Conservation (phyloP, 2,888 invertebrate species). For the Molanna angustata region DNA sequence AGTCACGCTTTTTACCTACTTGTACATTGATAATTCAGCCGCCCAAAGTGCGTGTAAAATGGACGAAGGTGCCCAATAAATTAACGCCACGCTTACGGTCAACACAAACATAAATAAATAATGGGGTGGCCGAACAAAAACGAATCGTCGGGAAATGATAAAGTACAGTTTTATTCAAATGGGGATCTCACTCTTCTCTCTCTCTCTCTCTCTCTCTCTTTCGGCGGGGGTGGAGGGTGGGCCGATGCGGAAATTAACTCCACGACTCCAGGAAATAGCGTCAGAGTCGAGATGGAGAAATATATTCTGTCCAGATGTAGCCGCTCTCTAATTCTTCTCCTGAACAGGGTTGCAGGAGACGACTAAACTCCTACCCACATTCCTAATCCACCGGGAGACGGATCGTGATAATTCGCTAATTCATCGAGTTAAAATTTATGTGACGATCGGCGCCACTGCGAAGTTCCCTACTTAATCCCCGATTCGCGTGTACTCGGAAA, state of each 20-base stretch:
- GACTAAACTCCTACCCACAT: background rate
- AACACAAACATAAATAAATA: conserved; percentile 31
- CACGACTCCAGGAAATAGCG: conserved; percentile 31
- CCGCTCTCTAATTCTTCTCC: background rate
- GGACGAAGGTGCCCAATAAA: conserved; percentile 26
- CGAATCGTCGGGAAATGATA: conserved; percentile 31
- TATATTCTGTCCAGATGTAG: conserved; percentile 13
- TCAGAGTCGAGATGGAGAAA: conserved; percentile 17
- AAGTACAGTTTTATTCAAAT: conserved; percentile 33
- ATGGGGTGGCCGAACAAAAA: conserved; percentile 29
- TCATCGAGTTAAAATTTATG: conserved; percentile 22
- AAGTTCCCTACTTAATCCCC: background rate
- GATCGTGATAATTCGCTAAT: conserved; percentile 26
- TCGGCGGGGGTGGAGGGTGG: conserved; percentile 5
- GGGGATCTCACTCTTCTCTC: too few species aligned
- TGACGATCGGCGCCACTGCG: conserved; percentile 10
- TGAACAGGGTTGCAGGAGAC: background rate
- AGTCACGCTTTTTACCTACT: conserved; percentile 1
- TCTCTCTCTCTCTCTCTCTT: too few species aligned
- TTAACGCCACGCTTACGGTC: conserved; percentile 28
- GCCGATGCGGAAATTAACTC: conserved; percentile 29
- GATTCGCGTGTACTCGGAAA: background rate
- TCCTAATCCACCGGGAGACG: conserved; percentile 1
- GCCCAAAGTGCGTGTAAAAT: conserved; percentile 13
- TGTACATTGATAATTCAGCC: conserved; percentile 23